Evolutionary conservation across 1,140 invertebrate genomes (phyloP).

Genomic region (Chionoecetes opilio): DNA sequence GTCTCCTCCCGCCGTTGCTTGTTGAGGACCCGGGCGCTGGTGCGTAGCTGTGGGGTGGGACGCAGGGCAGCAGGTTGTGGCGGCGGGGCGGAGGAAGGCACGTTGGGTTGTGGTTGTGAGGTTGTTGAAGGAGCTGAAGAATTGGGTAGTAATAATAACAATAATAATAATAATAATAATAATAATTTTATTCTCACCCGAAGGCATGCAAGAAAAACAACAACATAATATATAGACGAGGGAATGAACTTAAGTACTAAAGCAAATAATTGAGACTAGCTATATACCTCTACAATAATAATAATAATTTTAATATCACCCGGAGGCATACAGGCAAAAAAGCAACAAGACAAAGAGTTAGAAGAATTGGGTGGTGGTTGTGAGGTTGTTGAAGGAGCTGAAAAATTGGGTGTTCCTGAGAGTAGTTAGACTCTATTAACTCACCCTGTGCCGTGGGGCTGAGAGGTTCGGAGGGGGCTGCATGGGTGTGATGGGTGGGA

Average conservation of each 20-base stretch:
- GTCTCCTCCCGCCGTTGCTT: constrained; percentile 73
- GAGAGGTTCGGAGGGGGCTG: neutral
- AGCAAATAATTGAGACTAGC: too few species aligned
- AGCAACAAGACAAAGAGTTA: too few species aligned
- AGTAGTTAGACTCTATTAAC: too few species aligned
- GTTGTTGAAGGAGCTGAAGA: constrained; percentile 47
- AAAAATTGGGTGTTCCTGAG: neutral
- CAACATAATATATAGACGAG: too few species aligned
- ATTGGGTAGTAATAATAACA: constrained; percentile 30
- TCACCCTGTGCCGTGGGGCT: neutral
- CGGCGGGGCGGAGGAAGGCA: constrained; percentile 61
- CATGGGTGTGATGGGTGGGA: neutral
- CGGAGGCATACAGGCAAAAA: too few species aligned
- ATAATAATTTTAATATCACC: too few species aligned
- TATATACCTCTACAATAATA: too few species aligned
- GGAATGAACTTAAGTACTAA: too few species aligned
- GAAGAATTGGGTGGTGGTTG: constrained; percentile 68
- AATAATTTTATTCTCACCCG: too few species aligned
- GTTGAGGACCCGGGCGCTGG: constrained; percentile 76
- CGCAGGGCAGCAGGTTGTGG: constrained; percentile 34
- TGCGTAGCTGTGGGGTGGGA: constrained; percentile 67
- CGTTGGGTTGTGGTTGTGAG: constrained; percentile 65
- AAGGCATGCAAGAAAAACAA: too few species aligned
- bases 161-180: too few species aligned
- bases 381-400: constrained; percentile 51